Evolutionary conservation across 1,140 invertebrate species (phyloP).

Genomic region (Drosophila arizonae): DNA sequence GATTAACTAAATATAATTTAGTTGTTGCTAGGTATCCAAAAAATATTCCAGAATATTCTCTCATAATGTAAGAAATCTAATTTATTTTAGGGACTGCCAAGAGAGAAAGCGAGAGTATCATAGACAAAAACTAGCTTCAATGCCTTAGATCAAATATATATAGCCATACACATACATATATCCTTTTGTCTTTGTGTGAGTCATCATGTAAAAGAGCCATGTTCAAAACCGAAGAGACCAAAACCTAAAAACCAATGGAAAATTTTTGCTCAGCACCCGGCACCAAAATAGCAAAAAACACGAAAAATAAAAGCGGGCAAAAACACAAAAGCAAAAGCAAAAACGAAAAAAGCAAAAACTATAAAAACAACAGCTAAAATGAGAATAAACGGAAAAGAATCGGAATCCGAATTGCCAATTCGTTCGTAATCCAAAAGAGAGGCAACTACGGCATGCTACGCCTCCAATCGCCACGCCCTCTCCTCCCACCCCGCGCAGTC

Average conservation of each 20-base stretch:
- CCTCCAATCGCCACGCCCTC: slow-evolving; percentile 17
- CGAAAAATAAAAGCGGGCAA: slow-evolving; percentile 6
- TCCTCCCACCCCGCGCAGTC: neutral
- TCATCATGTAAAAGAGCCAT: slow-evolving; percentile 28
- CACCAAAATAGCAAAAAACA: slow-evolving; percentile 15
- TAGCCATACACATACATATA: neutral
- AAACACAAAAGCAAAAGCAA: slow-evolving; percentile 3
- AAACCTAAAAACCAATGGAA: slow-evolving; percentile 54
- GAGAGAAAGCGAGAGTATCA: neutral
- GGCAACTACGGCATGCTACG: slow-evolving; percentile 7
- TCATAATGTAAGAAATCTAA: too few species aligned
- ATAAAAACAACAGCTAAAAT: neutral
- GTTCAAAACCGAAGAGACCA: slow-evolving; percentile 7
- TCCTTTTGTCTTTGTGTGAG: slow-evolving; percentile 11
- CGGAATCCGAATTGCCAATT: slow-evolving; percentile 63
- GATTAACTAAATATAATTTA: too few species aligned
- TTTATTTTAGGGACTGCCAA: too few species aligned
- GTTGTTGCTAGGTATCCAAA: too few species aligned
- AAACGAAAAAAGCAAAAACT: too few species aligned
- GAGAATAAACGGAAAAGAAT: slow-evolving; percentile 27
- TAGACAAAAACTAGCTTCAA: neutral
- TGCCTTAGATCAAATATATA: too few species aligned
- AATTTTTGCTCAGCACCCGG: slow-evolving; percentile 46
- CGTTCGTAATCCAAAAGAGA: slow-evolving; percentile 58
- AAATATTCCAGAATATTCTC: too few species aligned